Evolutionary conservation across 2,113 vertebrate genomes (phyloP), one percentile per base, ranked within the genome.

Genomic region (Lophura nycthemera): DNA sequence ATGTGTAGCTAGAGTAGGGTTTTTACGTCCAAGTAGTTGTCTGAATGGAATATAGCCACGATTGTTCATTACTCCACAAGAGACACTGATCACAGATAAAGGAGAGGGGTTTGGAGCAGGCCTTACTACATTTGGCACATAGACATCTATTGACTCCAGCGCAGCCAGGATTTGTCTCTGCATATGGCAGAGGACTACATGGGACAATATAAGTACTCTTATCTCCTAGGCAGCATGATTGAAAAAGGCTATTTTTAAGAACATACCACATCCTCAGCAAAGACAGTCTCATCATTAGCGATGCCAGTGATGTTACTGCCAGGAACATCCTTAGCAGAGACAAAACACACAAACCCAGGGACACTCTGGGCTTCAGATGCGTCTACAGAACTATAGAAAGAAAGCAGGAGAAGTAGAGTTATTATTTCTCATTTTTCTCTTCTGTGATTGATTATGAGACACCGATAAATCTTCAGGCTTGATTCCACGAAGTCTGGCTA

Each of bases 261-360:
- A 96, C 94, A 43, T 97, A 99, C 99, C 98, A 97, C 90, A 36
- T 97, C 83, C 9, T 98, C 76, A 5, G 99, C 99, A 67, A 99
- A 97, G 85, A 99, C 96, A 0, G 98, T 98, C 95, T 99, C 99
- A 36, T 99, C 99, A 4, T 98, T 96, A 50, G 83, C 56, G 0
- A 97, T 18, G 50, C 99, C 99, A 5, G 98, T 98, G 59, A 66
- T 4, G 19, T 99, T 99, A 79, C 98, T 98, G 36, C 98, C 98
- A 3, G 98, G 98, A 92, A 99, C 66, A 86, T 99, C 99, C 10
- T 97, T 95, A 8, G 97, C 98, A 0, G 98, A 98, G 71, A 99
- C 42, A n/a, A 98, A 99, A 59, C 97, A 97, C 56, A 98, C 96
- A 43, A 99, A 98, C 4, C 99, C 99, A 16, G 99, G 98, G 45